A percentile compares a stretch with the other conserved stretches of the same genome.
These are phyloP conservation scores for Morus bassanus DNA, from an alignment of 2,797 vertebrate genomes.

Conservation along the genomic window DNA sequence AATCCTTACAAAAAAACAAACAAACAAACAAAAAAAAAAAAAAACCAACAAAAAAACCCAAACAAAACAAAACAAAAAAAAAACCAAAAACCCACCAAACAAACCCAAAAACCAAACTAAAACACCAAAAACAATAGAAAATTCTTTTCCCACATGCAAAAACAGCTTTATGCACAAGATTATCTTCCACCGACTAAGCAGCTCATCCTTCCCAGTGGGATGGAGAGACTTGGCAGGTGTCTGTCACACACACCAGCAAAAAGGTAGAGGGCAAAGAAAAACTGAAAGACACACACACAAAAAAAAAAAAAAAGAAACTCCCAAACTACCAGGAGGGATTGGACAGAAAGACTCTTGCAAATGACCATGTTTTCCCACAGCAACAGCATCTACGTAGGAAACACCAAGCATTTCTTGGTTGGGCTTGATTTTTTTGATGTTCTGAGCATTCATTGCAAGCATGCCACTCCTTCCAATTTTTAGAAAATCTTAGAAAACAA, in stretches of 20 bases:
- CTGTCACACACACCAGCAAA: neutral
- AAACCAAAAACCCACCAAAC: too few species aligned
- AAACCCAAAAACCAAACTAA: neutral
- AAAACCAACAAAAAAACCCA: too few species aligned
- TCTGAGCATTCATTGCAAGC: neutral
- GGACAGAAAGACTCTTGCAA: neutral
- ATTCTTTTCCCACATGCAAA: neutral
- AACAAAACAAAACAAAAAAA: too few species aligned
- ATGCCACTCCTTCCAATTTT: neutral
- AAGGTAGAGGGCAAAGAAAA: neutral
- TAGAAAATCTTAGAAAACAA: neutral
- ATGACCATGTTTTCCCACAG: neutral
- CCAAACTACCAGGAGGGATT: neutral
- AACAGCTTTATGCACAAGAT: neutral
- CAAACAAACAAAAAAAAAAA: neutral
- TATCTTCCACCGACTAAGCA: neutral
- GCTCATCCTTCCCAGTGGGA: neutral
- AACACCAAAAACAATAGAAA: neutral
- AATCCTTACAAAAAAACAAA: neutral
- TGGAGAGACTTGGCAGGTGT: neutral
- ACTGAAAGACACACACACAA: neutral
- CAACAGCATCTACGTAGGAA: neutral
- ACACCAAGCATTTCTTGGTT: neutral
- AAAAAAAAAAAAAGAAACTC: neutral
- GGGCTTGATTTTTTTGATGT: neutral